These are phyloP conservation scores for Malurus melanocephalus DNA, from an alignment of 2,113 vertebrate species.

Conservation along the genomic window DNA sequence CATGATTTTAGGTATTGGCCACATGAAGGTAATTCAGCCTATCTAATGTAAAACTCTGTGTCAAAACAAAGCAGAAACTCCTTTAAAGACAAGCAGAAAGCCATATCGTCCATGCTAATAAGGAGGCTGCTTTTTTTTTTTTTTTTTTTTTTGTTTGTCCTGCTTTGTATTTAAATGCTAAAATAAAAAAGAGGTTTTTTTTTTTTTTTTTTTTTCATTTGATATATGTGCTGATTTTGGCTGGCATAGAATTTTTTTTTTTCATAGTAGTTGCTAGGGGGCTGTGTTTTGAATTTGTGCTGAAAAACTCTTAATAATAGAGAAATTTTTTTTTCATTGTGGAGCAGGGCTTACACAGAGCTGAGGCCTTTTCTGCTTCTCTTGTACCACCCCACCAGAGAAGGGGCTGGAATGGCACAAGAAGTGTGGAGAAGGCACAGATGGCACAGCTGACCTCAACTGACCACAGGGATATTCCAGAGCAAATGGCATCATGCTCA, in stretches of 20 bases:
- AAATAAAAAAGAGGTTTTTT: no score
- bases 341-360: neutral
- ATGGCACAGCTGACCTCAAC: neutral
- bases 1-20: neutral
- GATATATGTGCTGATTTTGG: neutral
- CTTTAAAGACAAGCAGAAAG: neutral
- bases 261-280: neutral
- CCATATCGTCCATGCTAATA: neutral
- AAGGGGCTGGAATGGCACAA: neutral
- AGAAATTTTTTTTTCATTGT: neutral
- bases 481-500: neutral
- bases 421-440: neutral
- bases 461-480: neutral
- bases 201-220: neutral
- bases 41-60: neutral
- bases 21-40: neutral
- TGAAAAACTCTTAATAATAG: neutral
- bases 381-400: neutral
- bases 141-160: no score
- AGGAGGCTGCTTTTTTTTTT: fast-evolving
- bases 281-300: neutral
- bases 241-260: neutral
- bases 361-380: neutral
- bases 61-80: neutral
- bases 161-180: no score